phyloP scores from a whole-genome alignment of 2,797 vertebrate genomes.

The Macropodus opercularis region DNA sequence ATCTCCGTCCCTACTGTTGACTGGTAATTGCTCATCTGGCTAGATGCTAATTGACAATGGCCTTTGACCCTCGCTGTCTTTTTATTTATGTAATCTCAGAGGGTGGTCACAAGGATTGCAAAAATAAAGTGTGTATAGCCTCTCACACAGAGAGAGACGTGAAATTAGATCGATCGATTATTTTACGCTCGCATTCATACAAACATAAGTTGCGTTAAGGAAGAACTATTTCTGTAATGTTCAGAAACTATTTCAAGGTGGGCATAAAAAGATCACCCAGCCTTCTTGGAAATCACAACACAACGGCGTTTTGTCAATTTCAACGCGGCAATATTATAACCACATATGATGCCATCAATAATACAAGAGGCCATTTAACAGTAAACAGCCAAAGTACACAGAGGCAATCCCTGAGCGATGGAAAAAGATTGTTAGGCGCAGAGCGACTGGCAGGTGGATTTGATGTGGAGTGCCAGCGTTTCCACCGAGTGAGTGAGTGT shows the following conservation, averaged over 20 bases:
- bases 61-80: conserved; percentile 66
- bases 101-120: conserved; percentile 53
- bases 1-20: conserved; percentile 73
- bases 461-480: conserved; percentile 65
- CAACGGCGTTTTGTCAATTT: conserved; percentile 71
- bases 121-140: conserved; percentile 9
- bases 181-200: conserved; percentile 38
- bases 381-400: conserved; percentile 78
- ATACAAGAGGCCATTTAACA: conserved; percentile 83
- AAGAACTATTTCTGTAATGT: conserved; percentile 33
- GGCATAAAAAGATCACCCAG: conserved; percentile 38
- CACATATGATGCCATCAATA: conserved; percentile 83
- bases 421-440: conserved; percentile 62
- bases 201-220: conserved; percentile 28
- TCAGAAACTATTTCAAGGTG: conserved; percentile 35
- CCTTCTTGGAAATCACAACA: conserved; percentile 59
- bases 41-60: conserved; percentile 77
- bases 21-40: conserved; percentile 77
- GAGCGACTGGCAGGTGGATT: conserved; percentile 70
- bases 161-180: conserved; percentile 30
- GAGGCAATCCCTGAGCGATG: conserved; percentile 69
- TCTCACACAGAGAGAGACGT: conserved; percentile 16
- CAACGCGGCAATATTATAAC: conserved; percentile 69
- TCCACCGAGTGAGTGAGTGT: conserved; percentile 70
- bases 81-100: conserved; percentile 60